Percentiles rank a stretch among this genome's conserved stretches.
phyloP scores from a whole-genome alignment of 2,113 vertebrate genomes.

The Ptyas mucosa region DNA sequence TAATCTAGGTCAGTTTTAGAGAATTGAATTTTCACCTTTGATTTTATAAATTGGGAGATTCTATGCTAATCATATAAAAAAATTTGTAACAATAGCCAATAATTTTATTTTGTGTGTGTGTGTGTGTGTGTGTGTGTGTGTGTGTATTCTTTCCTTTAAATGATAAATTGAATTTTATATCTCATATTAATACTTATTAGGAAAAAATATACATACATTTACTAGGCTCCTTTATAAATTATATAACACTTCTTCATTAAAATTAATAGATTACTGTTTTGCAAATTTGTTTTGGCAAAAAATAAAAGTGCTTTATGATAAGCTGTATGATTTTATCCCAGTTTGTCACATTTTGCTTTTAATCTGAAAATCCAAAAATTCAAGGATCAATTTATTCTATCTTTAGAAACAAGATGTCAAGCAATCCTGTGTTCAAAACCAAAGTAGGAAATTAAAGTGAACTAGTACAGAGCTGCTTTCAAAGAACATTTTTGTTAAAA shows the following conservation, averaged over 20 bases:
- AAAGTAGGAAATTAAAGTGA: slow-evolving; percentile 24
- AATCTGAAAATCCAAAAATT: slow-evolving; percentile 67
- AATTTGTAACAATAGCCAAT: background rate
- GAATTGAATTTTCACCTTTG: background rate
- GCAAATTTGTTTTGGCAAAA: slow-evolving; percentile 74
- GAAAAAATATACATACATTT: background rate
- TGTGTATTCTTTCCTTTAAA: background rate
- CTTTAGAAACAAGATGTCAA: slow-evolving; percentile 69
- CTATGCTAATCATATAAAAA: background rate
- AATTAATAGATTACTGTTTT: slow-evolving; percentile 51
- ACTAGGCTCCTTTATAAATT: slow-evolving; percentile 20
- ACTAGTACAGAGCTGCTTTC: slow-evolving; percentile 17
- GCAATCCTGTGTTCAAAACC: slow-evolving; percentile 23
- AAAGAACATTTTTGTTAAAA: background rate
- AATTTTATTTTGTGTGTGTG: too few relatives aligned
- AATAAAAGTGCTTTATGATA: slow-evolving; percentile 74
- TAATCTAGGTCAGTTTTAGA: background rate
- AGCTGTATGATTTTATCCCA: slow-evolving; percentile 71
- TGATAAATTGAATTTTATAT: background rate
- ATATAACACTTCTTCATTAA: slow-evolving; percentile 27
- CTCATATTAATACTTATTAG: background rate
- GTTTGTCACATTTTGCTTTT: slow-evolving; percentile 78
- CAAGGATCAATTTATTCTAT: slow-evolving; percentile 70
- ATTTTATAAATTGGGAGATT: background rate
- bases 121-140: too few relatives aligned